phyloP scores from a whole-genome alignment of 2,797 vertebrate genomes.

The Sebastes diaconus region DNA sequence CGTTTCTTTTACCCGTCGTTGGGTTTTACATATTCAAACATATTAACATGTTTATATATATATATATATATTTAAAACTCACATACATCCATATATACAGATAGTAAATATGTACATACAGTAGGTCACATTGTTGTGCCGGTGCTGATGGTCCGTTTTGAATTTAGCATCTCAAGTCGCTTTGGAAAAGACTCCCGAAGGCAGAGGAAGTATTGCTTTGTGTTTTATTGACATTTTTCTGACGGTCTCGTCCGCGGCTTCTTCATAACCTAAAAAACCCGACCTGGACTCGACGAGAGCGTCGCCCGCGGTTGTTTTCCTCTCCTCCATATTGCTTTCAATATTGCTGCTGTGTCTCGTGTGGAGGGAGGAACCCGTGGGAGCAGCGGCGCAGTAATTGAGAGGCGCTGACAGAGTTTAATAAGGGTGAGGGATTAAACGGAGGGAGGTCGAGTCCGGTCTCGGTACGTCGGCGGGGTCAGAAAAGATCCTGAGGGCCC shows the following conservation, averaged over 20 bases:
- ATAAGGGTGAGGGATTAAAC: conserved; percentile 26
- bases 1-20: conserved; percentile 1
- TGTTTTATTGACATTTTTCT: conserved; percentile 41
- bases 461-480: conserved; percentile 38
- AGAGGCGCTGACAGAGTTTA: conserved; percentile 33
- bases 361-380: neutral
- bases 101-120: conserved; percentile 35
- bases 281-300: neutral
- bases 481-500: conserved; percentile 91
- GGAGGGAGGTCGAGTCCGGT: neutral
- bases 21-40: conserved; percentile 55
- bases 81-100: conserved; percentile 8
- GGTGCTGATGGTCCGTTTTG: conserved; percentile 9
- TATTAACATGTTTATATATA: conserved; percentile 40
- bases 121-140: conserved; percentile 17
- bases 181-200: conserved; percentile 29
- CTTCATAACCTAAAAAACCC: neutral
- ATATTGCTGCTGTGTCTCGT: conserved; percentile 23
- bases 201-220: conserved; percentile 63
- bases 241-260: neutral
- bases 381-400: neutral
- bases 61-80: neutral
- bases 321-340: conserved; percentile 59
- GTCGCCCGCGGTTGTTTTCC: neutral
- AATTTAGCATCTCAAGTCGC: neutral